Conservation (phyloP, 2,113 vertebrate species). For the Xiphias gladius region DNA sequence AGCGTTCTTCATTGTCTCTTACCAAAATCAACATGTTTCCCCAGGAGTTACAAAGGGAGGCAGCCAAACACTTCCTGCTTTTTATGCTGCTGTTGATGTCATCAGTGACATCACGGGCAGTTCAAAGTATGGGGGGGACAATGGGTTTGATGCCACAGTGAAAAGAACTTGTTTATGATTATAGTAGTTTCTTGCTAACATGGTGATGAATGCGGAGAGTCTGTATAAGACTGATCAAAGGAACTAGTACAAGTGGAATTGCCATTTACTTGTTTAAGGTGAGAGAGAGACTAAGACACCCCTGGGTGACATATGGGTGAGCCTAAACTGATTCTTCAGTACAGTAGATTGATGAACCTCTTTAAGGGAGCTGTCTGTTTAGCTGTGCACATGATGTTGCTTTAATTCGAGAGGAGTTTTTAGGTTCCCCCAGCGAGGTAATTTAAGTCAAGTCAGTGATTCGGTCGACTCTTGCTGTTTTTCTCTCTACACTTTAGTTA, state of each 20-base stretch:
- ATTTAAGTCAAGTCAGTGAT: no score
- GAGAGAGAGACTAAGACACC: no score
- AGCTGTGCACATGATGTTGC: no score
- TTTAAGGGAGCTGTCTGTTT: not conserved
- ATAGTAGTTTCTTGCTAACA: not conserved
- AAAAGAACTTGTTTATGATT: not conserved
- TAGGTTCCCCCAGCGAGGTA: no score
- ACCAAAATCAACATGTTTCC: not conserved
- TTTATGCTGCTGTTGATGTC: not conserved
- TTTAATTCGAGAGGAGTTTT: no score
- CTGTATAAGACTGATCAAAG: not conserved
- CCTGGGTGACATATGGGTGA: not conserved
- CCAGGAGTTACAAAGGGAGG: not conserved
- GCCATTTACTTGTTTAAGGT: no score
- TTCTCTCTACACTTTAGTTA: no score
- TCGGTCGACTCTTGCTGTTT: no score
- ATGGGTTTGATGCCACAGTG: no score
- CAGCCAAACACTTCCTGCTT: conserved; percentile 15
- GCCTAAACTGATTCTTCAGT: not conserved
- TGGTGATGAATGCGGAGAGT: not conserved
- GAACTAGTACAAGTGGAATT: no score
- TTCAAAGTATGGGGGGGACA: not conserved
- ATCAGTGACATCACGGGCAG: not conserved
- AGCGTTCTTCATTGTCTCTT: not conserved
- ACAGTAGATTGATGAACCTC: not conserved